phyloP scores from a whole-genome alignment of 37 sponge, comb jelly and placozoan species.

The Agelas oroides region DNA sequence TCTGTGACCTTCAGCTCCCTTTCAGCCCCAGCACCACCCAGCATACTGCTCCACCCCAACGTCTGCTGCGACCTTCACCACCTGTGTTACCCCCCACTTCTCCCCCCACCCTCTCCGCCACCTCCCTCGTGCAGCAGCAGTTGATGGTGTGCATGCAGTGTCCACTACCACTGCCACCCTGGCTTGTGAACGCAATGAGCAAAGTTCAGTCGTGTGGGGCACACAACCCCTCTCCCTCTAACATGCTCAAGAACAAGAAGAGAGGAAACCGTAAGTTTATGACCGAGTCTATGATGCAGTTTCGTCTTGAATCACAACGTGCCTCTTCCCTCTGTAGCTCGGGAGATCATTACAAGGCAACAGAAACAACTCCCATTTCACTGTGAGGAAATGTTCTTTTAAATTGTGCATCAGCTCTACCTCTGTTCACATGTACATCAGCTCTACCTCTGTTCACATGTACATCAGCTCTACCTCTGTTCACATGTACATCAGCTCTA shows the following conservation, averaged over 20 bases:
- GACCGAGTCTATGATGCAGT: background rate
- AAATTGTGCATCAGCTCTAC: too few species aligned
- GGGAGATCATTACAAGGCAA: too few species aligned
- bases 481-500: too few species aligned
- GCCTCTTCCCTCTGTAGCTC: too few species aligned
- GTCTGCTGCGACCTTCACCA: background rate
- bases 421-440: background rate
- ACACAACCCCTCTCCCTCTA: background rate
- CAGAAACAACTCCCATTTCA: background rate
- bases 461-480: too few species aligned
- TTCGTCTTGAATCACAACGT: too few species aligned
- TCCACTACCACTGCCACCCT: constrained; percentile 50
- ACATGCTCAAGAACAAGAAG: constrained; percentile 38
- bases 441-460: background rate
- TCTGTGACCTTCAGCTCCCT: background rate
- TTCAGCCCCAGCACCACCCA: background rate
- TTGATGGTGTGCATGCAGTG: constrained; percentile 30
- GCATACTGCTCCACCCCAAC: background rate
- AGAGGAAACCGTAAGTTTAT: background rate
- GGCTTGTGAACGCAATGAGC: constrained; percentile 56
- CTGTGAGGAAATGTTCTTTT: background rate
- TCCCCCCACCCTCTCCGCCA: background rate
- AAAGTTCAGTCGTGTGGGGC: constrained; percentile 20
- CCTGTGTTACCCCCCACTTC: background rate
- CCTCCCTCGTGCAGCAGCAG: constrained; percentile 37